These are phyloP conservation scores for Lasioglossum malachurum DNA, from an alignment of 2,888 invertebrate genomes.

Conservation along the genomic window DNA sequence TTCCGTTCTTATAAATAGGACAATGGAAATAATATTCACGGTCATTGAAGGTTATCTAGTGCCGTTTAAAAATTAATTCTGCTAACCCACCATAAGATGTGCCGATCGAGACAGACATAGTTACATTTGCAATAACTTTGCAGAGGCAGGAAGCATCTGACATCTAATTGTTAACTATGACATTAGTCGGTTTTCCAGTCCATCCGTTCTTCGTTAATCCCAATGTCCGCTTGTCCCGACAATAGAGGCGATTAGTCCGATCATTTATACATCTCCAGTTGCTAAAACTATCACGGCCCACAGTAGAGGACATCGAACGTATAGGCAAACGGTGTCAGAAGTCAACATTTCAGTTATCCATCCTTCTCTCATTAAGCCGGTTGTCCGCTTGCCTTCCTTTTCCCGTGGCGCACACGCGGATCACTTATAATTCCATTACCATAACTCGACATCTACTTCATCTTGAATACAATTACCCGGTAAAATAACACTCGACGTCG, in stretches of 20 bases:
- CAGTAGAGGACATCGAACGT: neutral
- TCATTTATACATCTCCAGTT: neutral
- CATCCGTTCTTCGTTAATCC: neutral
- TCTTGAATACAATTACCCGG: constrained; percentile 41
- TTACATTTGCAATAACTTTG: neutral
- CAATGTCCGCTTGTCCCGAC: neutral
- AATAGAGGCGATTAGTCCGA: neutral
- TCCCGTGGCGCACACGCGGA: neutral
- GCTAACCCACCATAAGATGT: too few relatives aligned
- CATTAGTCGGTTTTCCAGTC: neutral
- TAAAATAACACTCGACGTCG: constrained; percentile 35
- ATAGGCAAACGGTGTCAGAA: neutral
- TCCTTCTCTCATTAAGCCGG: neutral
- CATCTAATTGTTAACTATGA: too few relatives aligned
- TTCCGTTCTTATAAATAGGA: too few relatives aligned
- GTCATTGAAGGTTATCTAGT: too few relatives aligned
- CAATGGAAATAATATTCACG: too few relatives aligned
- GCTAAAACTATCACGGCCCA: neutral
- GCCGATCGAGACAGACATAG: too few relatives aligned
- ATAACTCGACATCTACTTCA: constrained; percentile 21
- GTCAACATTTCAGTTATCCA: neutral
- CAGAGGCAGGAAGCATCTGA: neutral
- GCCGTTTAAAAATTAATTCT: too few relatives aligned
- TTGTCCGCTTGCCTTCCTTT: neutral
- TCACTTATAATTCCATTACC: constrained; percentile 21